These are phyloP conservation scores for Antheraea pernyi DNA, from an alignment of 1,140 invertebrate genomes.

Conservation along the genomic window DNA sequence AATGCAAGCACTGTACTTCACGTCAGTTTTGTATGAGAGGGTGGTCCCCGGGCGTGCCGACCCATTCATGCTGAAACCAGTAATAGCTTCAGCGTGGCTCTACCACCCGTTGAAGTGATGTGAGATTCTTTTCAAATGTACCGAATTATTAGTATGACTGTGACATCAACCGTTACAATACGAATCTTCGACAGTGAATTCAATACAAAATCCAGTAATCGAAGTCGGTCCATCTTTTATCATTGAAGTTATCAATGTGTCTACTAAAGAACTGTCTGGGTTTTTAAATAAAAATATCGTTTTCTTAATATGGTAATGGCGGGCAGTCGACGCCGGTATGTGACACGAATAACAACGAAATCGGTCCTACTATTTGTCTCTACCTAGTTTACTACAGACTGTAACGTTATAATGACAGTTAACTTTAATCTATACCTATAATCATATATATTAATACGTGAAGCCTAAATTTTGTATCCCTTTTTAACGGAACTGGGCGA, in stretches of 20 bases:
- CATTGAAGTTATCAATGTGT: background rate
- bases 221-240: background rate
- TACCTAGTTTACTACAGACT: background rate
- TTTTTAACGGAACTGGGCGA: no score
- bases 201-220: background rate
- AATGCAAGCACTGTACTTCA: no score
- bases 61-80: no score
- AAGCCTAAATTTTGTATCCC: no score
- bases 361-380: background rate
- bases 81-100: no score
- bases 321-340: background rate
- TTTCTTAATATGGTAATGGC: constrained; percentile 4
- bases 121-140: background rate
- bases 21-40: no score
- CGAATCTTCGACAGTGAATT: background rate
- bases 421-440: background rate
- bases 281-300: constrained; percentile 1
- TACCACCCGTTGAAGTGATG: no score
- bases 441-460: no score
- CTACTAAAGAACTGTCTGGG: background rate
- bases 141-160: background rate
- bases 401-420: background rate
- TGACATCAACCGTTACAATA: background rate
- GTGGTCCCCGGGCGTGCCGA: no score
- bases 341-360: background rate